Evolutionary conservation across 64 coral and sea anemone species (phyloP), one percentile per base, ranked within the genome.

Genomic region (Stichodactyla helianthus): DNA sequence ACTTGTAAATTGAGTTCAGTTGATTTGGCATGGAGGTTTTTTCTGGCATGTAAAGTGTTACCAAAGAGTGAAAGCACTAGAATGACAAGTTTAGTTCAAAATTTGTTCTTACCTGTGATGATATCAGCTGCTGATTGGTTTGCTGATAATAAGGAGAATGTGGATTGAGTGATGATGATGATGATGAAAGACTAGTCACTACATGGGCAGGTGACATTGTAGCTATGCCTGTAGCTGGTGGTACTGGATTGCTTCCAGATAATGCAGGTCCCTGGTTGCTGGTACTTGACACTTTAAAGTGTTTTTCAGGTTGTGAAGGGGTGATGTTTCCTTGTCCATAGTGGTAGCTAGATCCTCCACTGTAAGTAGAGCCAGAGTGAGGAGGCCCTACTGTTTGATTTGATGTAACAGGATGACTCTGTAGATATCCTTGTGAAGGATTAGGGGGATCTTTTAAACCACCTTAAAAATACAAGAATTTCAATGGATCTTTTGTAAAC

Each of bases 151-250:
- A 54, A 54, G 78, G 31, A 81, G 78, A 81, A 19, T 17, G 51
- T 10, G 52, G 78, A 17, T 54, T 81, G 5, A 15, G 9, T 20
- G 78, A 8, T 18, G 78, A 54, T 19, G 51, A 19, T 52, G 77
- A 17, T 15, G 77, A 15, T 79, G 78, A 1, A 54, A 53, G 15
- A 86, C 67, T 87, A 27, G 57, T 86, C 50, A 51, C 55, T 8
- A 90, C 67, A 85, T 85, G 82, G 12, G 57, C 31, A 51, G 83
- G 50, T 55, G 88, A 53, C 20, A 77, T 55, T 17, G 59, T 58
- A 12, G 50, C 53, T 8, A 8, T 81, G 44, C 50, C 52, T 81
- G 78, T 53, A 52, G 68, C 52, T 50, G 17, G 78, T 81, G 35
- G 78, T 20, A 81, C 20, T 26, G 68, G 68, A 14, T 74, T 74